Conservation (phyloP, 1,140 invertebrate genomes). For the Latrodectus geometricus region DNA sequence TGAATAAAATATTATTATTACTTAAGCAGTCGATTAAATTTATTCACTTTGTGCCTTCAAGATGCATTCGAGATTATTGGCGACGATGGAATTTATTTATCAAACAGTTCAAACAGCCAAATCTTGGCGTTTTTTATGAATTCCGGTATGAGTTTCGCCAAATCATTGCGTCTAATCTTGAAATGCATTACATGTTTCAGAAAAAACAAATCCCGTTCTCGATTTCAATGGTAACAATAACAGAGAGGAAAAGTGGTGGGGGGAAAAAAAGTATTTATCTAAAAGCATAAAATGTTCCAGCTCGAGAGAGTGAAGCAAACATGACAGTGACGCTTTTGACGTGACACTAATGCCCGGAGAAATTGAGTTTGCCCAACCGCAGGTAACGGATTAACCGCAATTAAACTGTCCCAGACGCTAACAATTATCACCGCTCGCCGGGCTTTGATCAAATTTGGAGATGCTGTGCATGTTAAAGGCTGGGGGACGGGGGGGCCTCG, state of each 20-base stretch:
- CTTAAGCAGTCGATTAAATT: too few species aligned
- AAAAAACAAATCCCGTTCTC: too few species aligned
- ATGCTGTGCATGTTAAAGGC: conserved; percentile 38
- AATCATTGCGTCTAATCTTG: too few species aligned
- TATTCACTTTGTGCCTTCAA: too few species aligned
- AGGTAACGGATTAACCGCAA: conserved; percentile 58
- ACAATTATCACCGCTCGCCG: conserved; percentile 47
- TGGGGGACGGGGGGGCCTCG: not conserved
- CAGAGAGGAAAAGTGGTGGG: not conserved
- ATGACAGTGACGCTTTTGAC: conserved; percentile 50
- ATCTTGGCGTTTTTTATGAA: too few species aligned
- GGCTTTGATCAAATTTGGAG: conserved; percentile 57
- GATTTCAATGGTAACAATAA: not conserved
- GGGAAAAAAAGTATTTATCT: not conserved
- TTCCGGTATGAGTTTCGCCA: too few species aligned
- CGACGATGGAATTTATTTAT: too few species aligned
- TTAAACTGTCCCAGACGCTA: conserved; percentile 58
- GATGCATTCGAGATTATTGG: too few species aligned
- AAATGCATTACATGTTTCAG: too few species aligned
- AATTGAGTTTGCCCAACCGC: conserved; percentile 52
- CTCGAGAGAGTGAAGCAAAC: not conserved
- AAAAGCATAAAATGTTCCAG: not conserved
- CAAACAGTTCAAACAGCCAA: too few species aligned
- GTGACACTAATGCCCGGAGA: conserved; percentile 48
- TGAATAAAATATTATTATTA: too few species aligned